Evolutionary conservation across 1,140 invertebrate genomes (phyloP), one percentile per base, ranked within the genome.

Genomic region (Xylocopa sonorina): DNA sequence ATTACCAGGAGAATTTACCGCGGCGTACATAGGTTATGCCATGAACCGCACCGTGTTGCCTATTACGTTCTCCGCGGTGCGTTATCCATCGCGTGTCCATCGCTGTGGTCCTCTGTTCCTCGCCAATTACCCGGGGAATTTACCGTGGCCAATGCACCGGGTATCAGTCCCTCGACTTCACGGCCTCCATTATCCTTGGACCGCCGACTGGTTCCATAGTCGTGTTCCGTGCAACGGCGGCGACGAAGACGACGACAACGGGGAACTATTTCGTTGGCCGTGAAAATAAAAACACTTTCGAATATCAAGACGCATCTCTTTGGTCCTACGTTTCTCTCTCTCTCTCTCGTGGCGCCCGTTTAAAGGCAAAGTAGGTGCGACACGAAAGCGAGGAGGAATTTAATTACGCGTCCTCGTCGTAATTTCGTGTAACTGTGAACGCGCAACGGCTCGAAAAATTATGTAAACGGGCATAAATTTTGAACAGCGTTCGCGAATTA

Each of bases 131-230:
- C 64, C 48, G 48, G 58, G 63, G 79, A 75, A 86, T 86, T 86
- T 86, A 85, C 84, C 84, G 83, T 85, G 63, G 83, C 83, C 84
- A 71, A 86, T 85, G 71, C 66, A 72, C 80, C 80, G 83, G n/a
- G 79, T 85, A 86, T 86, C 84, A 72, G 69, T 72, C 60, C 80
- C 64, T 79, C 50, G 29, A 58, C 68, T 82, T 18, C 43, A 21
- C 74, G 51, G 57, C 66, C 57, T 78, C 79, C 58, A 78, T 85
- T 84, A 85, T 84, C 83, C 83, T 84, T 77, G 82, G 81, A 64
- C 71, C 77, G 55, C 58, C 63, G 55, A 84, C 72, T 77, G 78
- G 78, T 71, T 69, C 32, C 72, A 62, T 64, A 32, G 50, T 53
- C 62, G 38, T 66, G n/a, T n/a, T n/a, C 50, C 60, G 55, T 34